Evolutionary conservation across 2,113 vertebrate species (phyloP).

Genomic region (Grallaria varia): DNA sequence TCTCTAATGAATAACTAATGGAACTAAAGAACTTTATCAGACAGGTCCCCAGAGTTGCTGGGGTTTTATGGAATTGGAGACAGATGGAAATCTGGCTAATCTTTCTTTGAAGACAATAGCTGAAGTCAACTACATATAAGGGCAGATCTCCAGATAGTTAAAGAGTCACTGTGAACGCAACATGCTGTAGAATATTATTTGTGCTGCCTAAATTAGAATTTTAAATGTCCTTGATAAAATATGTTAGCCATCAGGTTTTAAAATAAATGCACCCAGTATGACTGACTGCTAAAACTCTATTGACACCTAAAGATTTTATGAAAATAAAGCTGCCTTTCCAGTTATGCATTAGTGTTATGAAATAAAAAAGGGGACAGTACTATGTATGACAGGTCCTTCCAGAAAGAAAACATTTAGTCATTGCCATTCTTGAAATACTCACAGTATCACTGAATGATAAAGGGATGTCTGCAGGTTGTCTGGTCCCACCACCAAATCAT

Average conservation of each 20-base stretch:
- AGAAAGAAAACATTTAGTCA: background rate
- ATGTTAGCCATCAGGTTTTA: background rate
- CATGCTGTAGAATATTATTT: background rate
- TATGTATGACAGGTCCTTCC: background rate
- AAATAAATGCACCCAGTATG: background rate
- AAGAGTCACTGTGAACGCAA: background rate
- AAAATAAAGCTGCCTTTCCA: constrained; percentile 15
- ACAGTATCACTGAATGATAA: background rate
- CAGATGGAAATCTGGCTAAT: background rate
- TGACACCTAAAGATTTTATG: background rate
- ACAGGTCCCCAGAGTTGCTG: background rate
- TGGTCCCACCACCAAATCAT: background rate
- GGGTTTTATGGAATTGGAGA: background rate
- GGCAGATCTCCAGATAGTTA: background rate
- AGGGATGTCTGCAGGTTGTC: background rate
- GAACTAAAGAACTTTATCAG: background rate
- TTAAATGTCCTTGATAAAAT: background rate
- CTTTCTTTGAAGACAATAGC: background rate
- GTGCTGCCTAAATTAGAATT: background rate
- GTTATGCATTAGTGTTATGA: background rate
- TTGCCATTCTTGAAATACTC: background rate
- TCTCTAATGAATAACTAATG: background rate
- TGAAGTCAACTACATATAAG: background rate
- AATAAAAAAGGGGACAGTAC: background rate
- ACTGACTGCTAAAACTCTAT: background rate